Base-by-base conservation (phyloP, 2,797 vertebrate genomes). In the Oophaga sylvatica region DNA sequence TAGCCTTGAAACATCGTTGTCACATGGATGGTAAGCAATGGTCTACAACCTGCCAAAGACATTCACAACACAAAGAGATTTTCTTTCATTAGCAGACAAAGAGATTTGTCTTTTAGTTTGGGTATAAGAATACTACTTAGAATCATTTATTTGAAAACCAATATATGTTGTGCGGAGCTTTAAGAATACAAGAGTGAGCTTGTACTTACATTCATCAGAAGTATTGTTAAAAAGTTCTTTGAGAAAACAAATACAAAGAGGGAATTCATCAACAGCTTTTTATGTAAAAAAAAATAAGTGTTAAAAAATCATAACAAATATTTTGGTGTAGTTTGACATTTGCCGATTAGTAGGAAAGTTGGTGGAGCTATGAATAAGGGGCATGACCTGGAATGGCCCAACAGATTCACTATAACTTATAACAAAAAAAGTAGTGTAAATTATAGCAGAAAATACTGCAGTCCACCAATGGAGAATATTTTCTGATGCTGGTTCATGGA, bases 1-100 rank as follows among this genome's bases (percentile, higher is more conserved):
- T 85, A 81, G 41, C n/a, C 62, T 81, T 20, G 77, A n/a, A 75
- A 60, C 78, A 75, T 88, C 67, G 73, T 75, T 85, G 77, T 88
- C 83, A 89, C 68, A 22, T 41, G 20, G 68, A 70, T 85, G 48
- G 65, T 73, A 77, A 31, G 70, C 70, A 85, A 75, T 7, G 48
- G 57, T 89, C 48, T 53, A 60, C 79, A 78, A 20, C 56, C 79
- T 76, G 59, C 70, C 63, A 31, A 77, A 81, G 31, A 67, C 77
- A 76, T 80, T 63, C 57, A 73, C 48, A 53, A 48, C 16, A 29
- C 67, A 81, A 48, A 67, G 59, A 29, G 73, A 85, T 85, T 78
- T 80, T 11, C 29, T 80, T 85, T 87, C 73, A 81, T 65, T 79
- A 80, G 48, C 26, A 80, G 53, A 77, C n/a, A 56, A 63, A n/a